phyloP scores from a whole-genome alignment of 2,797 vertebrate genomes.

The Trachops cirrhosus region DNA sequence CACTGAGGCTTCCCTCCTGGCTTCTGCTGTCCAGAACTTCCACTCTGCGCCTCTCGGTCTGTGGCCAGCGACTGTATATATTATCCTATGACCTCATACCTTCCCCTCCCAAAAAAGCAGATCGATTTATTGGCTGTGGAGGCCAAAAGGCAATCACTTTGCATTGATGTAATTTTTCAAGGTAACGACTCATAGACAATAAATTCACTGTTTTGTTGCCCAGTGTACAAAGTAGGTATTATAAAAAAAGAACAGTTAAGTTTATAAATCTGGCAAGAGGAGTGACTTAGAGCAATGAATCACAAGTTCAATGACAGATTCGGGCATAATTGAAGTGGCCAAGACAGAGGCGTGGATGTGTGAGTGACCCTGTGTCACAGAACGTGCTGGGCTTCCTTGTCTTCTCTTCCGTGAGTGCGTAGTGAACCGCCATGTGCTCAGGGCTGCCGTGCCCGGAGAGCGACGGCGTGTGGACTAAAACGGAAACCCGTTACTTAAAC shows the following conservation, averaged over 20 bases:
- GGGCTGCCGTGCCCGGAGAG: constrained; percentile 46
- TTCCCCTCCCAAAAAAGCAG: constrained; percentile 36
- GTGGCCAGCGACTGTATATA: constrained; percentile 79
- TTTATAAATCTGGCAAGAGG: constrained; percentile 81
- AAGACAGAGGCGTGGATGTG: constrained; percentile 76
- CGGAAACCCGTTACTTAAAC: background rate
- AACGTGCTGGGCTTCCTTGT: constrained; percentile 47
- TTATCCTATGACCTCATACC: constrained; percentile 78
- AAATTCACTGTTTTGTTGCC: constrained; percentile 81
- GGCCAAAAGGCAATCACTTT: constrained; percentile 82
- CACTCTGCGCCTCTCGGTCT: constrained; percentile 49
- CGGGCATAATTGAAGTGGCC: constrained; percentile 75
- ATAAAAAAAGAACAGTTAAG: constrained; percentile 76
- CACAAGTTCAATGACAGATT: constrained; percentile 77
- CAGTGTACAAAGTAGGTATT: constrained; percentile 77
- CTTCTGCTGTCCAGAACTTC: constrained; percentile 20
- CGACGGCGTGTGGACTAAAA: constrained; percentile 23
- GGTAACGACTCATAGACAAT: constrained; percentile 82
- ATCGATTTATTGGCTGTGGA: constrained; percentile 77
- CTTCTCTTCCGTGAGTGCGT: constrained; percentile 55
- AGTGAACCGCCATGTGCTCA: constrained; percentile 53
- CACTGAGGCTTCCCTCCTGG: background rate
- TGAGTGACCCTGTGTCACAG: constrained; percentile 67
- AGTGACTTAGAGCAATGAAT: constrained; percentile 79
- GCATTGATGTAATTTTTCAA: constrained; percentile 87